Conservation (phyloP, 2,888 invertebrate species). For the Brachypalpus laphriformis region DNA sequence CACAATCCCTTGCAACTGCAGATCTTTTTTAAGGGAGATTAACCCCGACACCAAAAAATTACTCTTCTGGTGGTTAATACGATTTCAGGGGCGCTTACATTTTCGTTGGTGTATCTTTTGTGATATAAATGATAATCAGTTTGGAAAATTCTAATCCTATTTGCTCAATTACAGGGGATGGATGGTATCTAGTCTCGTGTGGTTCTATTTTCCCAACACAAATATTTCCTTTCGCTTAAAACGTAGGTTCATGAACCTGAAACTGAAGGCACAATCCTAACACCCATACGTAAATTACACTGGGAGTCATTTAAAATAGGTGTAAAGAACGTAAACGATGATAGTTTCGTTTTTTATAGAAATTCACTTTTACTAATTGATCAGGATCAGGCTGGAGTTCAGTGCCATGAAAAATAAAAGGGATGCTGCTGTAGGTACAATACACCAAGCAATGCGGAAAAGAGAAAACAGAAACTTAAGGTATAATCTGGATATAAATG, state of each 20-base stretch:
- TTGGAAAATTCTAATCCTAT: slow-evolving; percentile 42
- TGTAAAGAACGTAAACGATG: not conserved
- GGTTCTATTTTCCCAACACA: not conserved
- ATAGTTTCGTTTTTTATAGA: not conserved
- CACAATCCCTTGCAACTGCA: not conserved
- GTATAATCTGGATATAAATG: too few species aligned
- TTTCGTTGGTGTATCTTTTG: not conserved
- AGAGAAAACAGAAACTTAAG: too few species aligned
- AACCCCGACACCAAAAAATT: slow-evolving; percentile 23
- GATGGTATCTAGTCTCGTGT: not conserved
- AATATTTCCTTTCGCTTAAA: not conserved
- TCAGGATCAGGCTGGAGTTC: not conserved
- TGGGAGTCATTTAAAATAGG: not conserved
- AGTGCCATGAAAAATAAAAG: not conserved
- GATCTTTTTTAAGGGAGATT: not conserved
- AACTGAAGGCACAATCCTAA: not conserved
- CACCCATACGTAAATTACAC: not conserved
- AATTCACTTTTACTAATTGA: not conserved
- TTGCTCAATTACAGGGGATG: slow-evolving; percentile 46
- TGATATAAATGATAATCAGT: slow-evolving; percentile 16
- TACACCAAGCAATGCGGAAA: too few species aligned
- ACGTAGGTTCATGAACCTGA: not conserved
- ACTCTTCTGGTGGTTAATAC: slow-evolving; percentile 17
- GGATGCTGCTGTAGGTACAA: too few species aligned
- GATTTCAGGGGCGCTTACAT: not conserved